Percentiles rank a stretch among this genome's conserved stretches.
phyloP scores from a whole-genome alignment of 2,797 vertebrate genomes.

The Poecile montanus region DNA sequence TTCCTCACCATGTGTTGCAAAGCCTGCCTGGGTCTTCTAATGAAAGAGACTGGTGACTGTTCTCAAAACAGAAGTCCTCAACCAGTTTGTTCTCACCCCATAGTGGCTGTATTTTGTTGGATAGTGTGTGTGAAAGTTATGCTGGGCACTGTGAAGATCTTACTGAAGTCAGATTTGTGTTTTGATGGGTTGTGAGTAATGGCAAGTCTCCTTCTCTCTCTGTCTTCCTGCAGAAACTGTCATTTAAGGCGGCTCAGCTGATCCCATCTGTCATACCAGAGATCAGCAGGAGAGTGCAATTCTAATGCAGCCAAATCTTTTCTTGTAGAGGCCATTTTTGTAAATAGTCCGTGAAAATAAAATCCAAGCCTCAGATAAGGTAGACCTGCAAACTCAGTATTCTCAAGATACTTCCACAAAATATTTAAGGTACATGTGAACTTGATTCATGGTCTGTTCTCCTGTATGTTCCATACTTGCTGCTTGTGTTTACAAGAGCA shows the following conservation, averaged over 20 bases:
- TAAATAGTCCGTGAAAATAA: constrained; percentile 14
- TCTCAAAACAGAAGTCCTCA: background rate
- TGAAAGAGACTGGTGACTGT: background rate
- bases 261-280: background rate
- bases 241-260: constrained; percentile 19
- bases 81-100: background rate
- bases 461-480: background rate
- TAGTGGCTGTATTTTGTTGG: background rate
- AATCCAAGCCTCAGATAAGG: background rate
- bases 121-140: background rate
- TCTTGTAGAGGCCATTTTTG: background rate
- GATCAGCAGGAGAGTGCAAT: constrained; percentile 5
- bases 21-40: background rate
- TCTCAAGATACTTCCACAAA: background rate
- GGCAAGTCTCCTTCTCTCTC: background rate
- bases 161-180: background rate
- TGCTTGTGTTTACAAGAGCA: constrained; percentile 8
- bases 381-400: background rate
- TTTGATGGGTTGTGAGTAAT: background rate
- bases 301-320: background rate
- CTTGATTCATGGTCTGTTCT: background rate
- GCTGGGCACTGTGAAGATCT: background rate
- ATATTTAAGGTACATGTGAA: background rate
- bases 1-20: background rate
- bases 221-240: background rate